These are phyloP conservation scores for Melinopterus prodromus DNA, from an alignment of 2,888 invertebrate genomes.

Conservation along the genomic window DNA sequence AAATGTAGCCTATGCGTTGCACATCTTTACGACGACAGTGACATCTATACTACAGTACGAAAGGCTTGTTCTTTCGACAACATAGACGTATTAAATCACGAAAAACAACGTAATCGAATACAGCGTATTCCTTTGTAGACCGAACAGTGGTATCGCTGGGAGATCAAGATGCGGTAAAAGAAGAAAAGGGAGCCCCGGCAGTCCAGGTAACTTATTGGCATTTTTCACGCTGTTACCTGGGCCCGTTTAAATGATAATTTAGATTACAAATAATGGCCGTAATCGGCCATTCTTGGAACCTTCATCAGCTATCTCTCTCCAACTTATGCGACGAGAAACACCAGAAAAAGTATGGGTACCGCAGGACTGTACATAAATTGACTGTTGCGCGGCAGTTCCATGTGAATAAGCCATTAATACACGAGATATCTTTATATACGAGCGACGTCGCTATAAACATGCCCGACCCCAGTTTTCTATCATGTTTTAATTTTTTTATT, in stretches of 20 bases:
- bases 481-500: conserved; percentile 9
- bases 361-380: not conserved
- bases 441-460: conserved; percentile 33
- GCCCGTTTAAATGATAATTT: conserved; percentile 56
- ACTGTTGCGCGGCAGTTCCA: conserved; percentile 34
- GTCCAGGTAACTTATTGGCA: conserved; percentile 45
- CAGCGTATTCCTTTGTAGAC: not conserved
- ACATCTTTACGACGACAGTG: not conserved
- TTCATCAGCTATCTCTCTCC: not conserved
- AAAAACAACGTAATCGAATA: not conserved
- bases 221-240: conserved; percentile 51
- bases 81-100: not conserved
- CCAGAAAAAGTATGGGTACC: not conserved
- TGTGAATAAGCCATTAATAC: conserved; percentile 40
- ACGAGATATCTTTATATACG: conserved; percentile 39
- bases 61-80: not conserved
- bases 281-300: conserved; percentile 42
- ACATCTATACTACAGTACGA: not conserved
- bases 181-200: not conserved
- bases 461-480: conserved; percentile 28
- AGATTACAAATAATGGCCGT: conserved; percentile 58
- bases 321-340: not conserved
- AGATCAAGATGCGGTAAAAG: not conserved
- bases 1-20: not conserved
- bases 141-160: not conserved